Evolutionary conservation across 1,140 invertebrate genomes (phyloP).

Genomic region (Theocolax elegans): DNA sequence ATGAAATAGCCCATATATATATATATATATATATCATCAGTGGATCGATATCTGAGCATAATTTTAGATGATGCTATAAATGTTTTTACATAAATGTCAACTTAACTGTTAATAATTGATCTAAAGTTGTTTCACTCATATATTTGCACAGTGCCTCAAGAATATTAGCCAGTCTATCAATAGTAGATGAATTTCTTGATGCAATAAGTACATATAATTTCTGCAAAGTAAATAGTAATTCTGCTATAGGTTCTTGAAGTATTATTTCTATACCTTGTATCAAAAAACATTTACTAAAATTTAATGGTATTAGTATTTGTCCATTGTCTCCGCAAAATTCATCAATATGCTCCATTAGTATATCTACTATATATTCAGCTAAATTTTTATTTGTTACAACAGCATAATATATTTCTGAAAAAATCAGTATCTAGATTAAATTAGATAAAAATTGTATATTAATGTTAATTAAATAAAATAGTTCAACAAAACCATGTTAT

Average conservation of each 20-base stretch:
- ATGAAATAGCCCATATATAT: too few relatives aligned
- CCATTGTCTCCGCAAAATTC: constrained; percentile 63
- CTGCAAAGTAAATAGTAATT: constrained; percentile 59
- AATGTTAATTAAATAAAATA: too few relatives aligned
- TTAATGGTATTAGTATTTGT: constrained; percentile 54
- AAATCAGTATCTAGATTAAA: constrained; percentile 25
- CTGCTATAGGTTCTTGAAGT: constrained; percentile 61
- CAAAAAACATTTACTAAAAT: constrained; percentile 66
- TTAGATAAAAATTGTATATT: not conserved
- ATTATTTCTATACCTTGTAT: constrained; percentile 56
- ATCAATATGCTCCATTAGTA: constrained; percentile 66
- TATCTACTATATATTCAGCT: constrained; percentile 64
- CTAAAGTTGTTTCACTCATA: constrained; percentile 55
- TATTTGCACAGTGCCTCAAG: constrained; percentile 60
- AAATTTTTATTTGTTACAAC: constrained; percentile 64
- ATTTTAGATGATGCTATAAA: too few relatives aligned
- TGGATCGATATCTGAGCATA: too few relatives aligned
- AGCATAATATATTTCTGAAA: constrained; percentile 59
- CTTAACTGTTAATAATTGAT: constrained; percentile 64
- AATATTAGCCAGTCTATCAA: constrained; percentile 51
- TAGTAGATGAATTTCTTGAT: constrained; percentile 35
- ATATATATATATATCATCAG: too few relatives aligned
- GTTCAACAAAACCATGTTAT: too few relatives aligned
- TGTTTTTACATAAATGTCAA: constrained; percentile 38
- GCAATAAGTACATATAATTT: constrained; percentile 57